Evolutionary conservation across 2,797 vertebrate genomes (phyloP).

Genomic region (Paramormyrops hopkinsi): DNA sequence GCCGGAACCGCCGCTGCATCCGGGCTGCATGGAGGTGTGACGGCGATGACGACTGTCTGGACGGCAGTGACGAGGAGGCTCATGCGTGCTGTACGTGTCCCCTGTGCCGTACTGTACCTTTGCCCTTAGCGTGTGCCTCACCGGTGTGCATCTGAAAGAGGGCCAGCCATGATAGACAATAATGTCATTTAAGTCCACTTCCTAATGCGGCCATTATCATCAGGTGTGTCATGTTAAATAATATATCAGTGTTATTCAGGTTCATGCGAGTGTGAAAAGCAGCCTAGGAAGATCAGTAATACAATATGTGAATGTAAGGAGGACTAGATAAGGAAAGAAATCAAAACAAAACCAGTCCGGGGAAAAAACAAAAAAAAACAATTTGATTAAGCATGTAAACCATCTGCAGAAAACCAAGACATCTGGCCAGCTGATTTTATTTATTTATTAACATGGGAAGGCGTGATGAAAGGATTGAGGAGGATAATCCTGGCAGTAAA

Average conservation of each 20-base stretch:
- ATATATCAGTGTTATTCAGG: not conserved
- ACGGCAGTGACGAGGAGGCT: conserved; percentile 83
- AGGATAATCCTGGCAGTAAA: not conserved
- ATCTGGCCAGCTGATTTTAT: not conserved
- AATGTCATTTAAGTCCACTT: not conserved
- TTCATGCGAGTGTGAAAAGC: not conserved
- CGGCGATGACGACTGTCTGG: conserved; percentile 91
- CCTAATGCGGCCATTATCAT: not conserved
- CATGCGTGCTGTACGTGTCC: conserved; percentile 77
- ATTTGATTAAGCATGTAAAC: not conserved
- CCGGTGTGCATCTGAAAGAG: not conserved
- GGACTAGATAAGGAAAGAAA: not conserved
- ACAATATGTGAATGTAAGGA: not conserved
- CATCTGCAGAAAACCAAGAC: conserved; percentile 3
- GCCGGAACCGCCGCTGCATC: conserved; percentile 83
- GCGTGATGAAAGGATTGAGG: not conserved
- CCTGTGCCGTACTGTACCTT: not conserved
- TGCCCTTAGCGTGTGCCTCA: not conserved
- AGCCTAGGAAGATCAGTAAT: not conserved
- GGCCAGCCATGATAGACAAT: not conserved
- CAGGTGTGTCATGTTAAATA: not conserved
- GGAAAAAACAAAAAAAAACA: not conserved
- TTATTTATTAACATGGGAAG: not conserved
- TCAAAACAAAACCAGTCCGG: not conserved
- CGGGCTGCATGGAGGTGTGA: conserved; percentile 86